Base-by-base conservation (phyloP, 1,140 invertebrate species). In the Gonatopus flavifemur region DNA sequence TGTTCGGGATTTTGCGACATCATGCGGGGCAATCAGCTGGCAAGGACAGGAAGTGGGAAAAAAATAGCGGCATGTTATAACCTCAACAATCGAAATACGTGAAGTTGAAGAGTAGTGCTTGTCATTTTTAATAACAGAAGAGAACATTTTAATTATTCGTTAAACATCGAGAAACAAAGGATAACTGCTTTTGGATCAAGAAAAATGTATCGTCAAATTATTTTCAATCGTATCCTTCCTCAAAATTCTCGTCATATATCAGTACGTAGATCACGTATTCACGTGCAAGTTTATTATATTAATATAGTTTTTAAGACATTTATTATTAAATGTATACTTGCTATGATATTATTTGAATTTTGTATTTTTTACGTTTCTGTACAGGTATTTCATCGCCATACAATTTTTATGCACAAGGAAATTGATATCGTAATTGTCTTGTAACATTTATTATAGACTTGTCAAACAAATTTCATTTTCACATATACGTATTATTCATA, bases 211-310 rank as follows among this genome's bases (percentile, higher is more conserved):
- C 21, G 9, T 16, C 2, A 36, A 46, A 53, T 47, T 62, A 72
- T 72, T 68, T 70, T 70, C 39, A 44, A 45, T 47, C 59, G 55
- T 53, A 32, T 62, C 13, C 55, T 49, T 37, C 36, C 43, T 39
- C 58, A 61, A 44, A 66, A 58, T 51, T 67, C 49, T 49, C 69
- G 70, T 45, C 53, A 46, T 25, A 66, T 72, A 62, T 73, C 67
- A 54, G 70, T 73, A 65, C 30, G 64, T 58, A 54, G 19, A 36
- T 13, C 22, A 33, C 19, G 18, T 45, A 25, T 45, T 9, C 6
- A 31, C 3, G 15, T n/a, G 4, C 32, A n/a, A 28, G 10, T 33
- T 33, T 13, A 13, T 33, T n/a, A n/a, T 33, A 33, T 33, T 33
- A 5, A 4, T 33, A 5, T 33, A 4, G 10, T 15, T 1, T 49